Conservation (phyloP, 2,113 vertebrate species). For the Albula glossodonta region DNA sequence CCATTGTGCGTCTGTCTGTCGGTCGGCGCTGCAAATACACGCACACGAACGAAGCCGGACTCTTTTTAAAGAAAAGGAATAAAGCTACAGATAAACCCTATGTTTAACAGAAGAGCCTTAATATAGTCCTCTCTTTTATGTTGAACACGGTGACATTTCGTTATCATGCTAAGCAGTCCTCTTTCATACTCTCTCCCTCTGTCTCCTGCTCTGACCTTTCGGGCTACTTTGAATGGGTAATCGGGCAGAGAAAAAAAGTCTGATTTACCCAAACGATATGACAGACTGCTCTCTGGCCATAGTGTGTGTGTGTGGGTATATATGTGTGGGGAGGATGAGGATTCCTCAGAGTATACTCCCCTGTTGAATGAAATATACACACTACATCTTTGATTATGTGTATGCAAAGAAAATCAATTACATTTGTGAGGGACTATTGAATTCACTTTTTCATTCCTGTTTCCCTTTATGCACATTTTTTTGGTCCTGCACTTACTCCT, state of each 20-base stretch:
- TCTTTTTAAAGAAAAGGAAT: not conserved
- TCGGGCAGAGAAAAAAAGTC: not conserved
- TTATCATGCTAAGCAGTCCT: not conserved
- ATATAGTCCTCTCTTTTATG: not conserved
- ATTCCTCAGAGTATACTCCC: not conserved
- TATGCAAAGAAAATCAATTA: no score
- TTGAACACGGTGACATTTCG: constrained; percentile 4
- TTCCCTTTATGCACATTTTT: no score
- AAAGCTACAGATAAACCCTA: not conserved
- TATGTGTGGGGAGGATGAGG: not conserved
- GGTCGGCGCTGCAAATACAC: not conserved
- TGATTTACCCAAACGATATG: not conserved
- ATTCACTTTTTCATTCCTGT: no score
- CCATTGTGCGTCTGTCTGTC: not conserved
- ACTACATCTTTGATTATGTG: no score
- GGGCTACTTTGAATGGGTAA: constrained; percentile 9
- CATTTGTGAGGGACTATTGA: no score
- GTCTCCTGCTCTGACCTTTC: not conserved
- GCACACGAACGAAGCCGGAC: not conserved
- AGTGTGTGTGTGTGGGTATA: not conserved
- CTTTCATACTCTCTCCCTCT: not conserved
- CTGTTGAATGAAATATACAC: no score
- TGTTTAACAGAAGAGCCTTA: constrained; percentile 2
- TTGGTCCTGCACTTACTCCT: no score
- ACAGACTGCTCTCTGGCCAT: not conserved